Base-by-base conservation (phyloP, 2,113 vertebrate species). In the Xenus cinereus region DNA sequence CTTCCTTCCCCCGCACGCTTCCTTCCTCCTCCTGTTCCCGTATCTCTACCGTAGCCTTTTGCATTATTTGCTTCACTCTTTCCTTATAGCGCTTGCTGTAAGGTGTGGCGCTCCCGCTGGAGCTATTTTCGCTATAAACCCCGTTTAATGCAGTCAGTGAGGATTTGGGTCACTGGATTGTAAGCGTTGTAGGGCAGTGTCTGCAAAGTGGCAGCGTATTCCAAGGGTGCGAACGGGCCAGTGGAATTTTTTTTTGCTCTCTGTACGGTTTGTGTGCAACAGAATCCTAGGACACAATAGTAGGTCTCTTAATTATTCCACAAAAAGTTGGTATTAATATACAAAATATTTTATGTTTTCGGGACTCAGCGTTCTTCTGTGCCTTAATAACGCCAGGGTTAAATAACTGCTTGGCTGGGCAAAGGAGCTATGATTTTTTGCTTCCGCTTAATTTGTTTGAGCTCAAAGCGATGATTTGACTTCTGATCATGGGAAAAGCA, bases 401-500 rank as follows among this genome's bases (percentile, higher is more conserved):
- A 77, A 93, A 51, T 74, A 74, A 77, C 39, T 50, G n/a, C 83
- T 83, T 76, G 41, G n/a, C 81, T 92, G 76, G 92, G 95, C 57
- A 84, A 74, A 87, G 66, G 57, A 93, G 30, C 80, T 82, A 0
- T 78, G 91, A 92, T 92, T 93, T 59, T 59, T 92, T 87, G 64
- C 39, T 94, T 89, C 62, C 0, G 2, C 86, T 89, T 92, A 93
- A 94, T 93, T 95, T 90, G n/a, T 84, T 91, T 57, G 64, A 53
- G 53, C 96, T 97, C 89, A 69, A 64, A 93, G 81, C 83, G 84
- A 81, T 11, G 9, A 82, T 91, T 79, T 95, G 95, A 92, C 66
- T 95, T 89, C 80, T 95, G 94, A 90, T 95, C 66, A 51, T 63
- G 83, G 89, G 86, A 93, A 87, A 87, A 89, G 64, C 82, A 69